Evolutionary conservation across 2,888 invertebrate genomes (phyloP), one percentile per base, ranked within the genome.

Genomic region (Parnassius smintheus): DNA sequence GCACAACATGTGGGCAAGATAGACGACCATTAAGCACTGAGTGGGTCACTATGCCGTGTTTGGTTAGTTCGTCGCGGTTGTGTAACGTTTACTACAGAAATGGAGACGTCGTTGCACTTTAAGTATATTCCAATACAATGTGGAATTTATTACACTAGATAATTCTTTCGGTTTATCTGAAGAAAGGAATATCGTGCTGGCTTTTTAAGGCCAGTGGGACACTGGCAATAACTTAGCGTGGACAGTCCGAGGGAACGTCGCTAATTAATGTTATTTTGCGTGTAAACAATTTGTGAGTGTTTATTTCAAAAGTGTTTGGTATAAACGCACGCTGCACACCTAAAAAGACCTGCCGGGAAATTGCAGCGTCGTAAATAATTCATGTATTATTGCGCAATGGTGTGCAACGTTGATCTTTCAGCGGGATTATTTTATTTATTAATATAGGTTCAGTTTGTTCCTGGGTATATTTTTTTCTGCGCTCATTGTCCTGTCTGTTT

Each of bases 361-460:
- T 87, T 86, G 86, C 83, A 85, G 86, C 87, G 83, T 85, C 81
- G 87, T 90, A 87, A 90, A 91, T 91, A 90, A 89, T 90, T 88
- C 88, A 87, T 87, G 77, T 77, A 83, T 83, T 88, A 89, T 88
- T 91, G 88, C 90, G 88, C 83, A 90, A 91, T 89, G 85, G 79
- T 75, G 72, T 75, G 69, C 54, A 85, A 85, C 84, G 85, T 86
- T 83, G 78, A 82, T 75, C 72, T 82, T 83, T 79, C 81, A 82
- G 81, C 72, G 72, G 71, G 66, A 9, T 13, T 13, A 13, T 13
- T 8, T 13, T 73, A 64, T 73, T 83, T 85, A 83, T 82, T 78
- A 72, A 70, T 67, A 57, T 49, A 42, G 56, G 70, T 75, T 74
- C 79, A 78, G 76, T 79, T 80, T 71, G 75, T 70, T 71, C 62